Evolutionary conservation across 1,140 invertebrate species (phyloP), one percentile per base, ranked within the genome.

Genomic region (Schlechtendalia chinensis): DNA sequence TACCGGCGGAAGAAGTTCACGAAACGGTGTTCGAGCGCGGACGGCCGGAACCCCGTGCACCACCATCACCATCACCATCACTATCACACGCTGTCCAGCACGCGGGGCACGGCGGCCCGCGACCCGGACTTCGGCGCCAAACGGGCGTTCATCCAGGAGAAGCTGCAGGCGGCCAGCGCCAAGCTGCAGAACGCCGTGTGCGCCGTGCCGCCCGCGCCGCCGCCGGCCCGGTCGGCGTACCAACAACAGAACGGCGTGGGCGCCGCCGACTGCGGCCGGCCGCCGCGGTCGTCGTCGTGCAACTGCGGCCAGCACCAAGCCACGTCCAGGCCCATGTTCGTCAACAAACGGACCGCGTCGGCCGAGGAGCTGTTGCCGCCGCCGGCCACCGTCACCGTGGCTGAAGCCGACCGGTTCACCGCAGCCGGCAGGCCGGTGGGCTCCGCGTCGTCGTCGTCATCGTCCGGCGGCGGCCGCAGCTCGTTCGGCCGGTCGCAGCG

Each of bases 181-280:
- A 58, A 72, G 6, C 83, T 85, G 85, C 85, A 85, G 84, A 82
- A 85, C 85, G 83, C 82, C 83, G 54, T 59, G 69, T 67, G 83
- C 82, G 83, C 67, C 17, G 11, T 59, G 5, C 79, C 63, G 6
- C 71, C 82, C 24, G 47, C 67, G 19, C 84, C 86, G 84, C 85
- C 85, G 84, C 86, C 85, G 83, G n/a, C 83, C 83, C 22, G 24
- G 16, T 22, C 54, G 24, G 59, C 59, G 32, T 67, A 83, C 82
- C 85, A 85, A 63, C 69, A 32, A n/a, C 59, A 65, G 29, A 80
- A 71, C 39, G 58, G 65, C 81, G 47, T 19, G 63, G 63, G 39
- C 12, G 11, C 5, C 1, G 84, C 77, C 81, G 83, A 81, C 83
- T 61, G 75, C 3, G 77, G 82, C 45, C 19, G 77, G 6, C 80